A percentile compares a stretch with the other conserved stretches of the same genome.
phyloP scores from a whole-genome alignment of 2,113 vertebrate species.

The Brevimyrus niger region DNA sequence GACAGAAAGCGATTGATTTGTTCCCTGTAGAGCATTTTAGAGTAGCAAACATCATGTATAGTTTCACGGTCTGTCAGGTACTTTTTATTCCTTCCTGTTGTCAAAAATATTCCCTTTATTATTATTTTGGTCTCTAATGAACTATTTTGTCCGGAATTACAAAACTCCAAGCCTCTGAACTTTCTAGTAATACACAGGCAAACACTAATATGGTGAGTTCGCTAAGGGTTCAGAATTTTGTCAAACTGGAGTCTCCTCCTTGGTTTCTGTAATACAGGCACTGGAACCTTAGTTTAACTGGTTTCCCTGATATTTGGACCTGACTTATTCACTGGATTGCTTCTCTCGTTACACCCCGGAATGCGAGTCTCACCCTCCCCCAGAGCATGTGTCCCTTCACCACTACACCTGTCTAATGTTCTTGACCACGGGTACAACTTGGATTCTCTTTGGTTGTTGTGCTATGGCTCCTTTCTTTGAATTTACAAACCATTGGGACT shows the following conservation, averaged over 20 bases:
- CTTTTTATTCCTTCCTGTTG: conserved; percentile 14
- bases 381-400: not conserved
- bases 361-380: not conserved
- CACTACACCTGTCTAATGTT: not conserved
- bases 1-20: conserved; percentile 33
- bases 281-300: not conserved
- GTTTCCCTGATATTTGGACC: not conserved
- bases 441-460: too few species aligned
- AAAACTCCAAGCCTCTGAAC: conserved; percentile 32
- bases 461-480: not conserved
- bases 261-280: not conserved
- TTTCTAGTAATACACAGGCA: conserved; percentile 16
- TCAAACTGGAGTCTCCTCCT: not conserved
- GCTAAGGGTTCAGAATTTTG: not conserved
- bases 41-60: conserved; percentile 46
- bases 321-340: not conserved
- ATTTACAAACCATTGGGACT: not conserved
- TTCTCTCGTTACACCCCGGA: not conserved
- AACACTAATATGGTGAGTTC: conserved; percentile 29
- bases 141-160: conserved; percentile 26
- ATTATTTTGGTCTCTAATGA: conserved; percentile 17
- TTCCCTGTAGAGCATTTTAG: conserved; percentile 60
- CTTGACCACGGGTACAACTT: not conserved
- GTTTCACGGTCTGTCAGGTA: conserved; percentile 31
- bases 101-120: conserved; percentile 45